Conservation (phyloP, 1,140 invertebrate species). For the Arctopsyche grandis region DNA sequence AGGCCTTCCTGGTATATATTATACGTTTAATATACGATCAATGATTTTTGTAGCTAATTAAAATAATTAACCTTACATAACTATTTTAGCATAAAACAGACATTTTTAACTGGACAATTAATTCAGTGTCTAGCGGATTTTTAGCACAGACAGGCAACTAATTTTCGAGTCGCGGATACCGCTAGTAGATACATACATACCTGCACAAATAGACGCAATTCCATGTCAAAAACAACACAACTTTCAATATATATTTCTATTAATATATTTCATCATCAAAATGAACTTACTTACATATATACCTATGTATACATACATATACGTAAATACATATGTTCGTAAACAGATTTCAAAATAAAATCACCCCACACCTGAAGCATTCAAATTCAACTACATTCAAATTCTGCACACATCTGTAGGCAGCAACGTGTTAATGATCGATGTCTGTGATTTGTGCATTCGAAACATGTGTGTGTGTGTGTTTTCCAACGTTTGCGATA, state of each 20-base stretch:
- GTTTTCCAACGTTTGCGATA: neutral
- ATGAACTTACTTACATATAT: neutral
- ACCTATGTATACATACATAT: neutral
- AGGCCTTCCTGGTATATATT: too few relatives aligned
- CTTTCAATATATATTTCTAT: neutral
- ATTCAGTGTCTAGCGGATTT: too few relatives aligned
- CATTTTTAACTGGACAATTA: too few relatives aligned
- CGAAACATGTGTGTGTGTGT: neutral
- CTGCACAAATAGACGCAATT: neutral
- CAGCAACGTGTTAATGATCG: neutral
- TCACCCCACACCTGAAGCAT: neutral
- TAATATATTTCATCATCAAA: neutral
- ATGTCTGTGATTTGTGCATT: slow-evolving; percentile 1
- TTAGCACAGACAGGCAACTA: too few relatives aligned
- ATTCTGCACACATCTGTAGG: too few relatives aligned
- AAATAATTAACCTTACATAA: too few relatives aligned
- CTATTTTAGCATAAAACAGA: too few relatives aligned
- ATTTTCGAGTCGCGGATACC: neutral
- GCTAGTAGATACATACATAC: neutral
- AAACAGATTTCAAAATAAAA: neutral
- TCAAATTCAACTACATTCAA: too few relatives aligned
- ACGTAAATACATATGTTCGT: neutral
- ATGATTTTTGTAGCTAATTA: too few relatives aligned
- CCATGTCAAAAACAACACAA: neutral
- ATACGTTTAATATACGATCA: too few relatives aligned